Evolutionary conservation across 2,113 vertebrate genomes (phyloP).

Genomic region (Pionites leucogaster): DNA sequence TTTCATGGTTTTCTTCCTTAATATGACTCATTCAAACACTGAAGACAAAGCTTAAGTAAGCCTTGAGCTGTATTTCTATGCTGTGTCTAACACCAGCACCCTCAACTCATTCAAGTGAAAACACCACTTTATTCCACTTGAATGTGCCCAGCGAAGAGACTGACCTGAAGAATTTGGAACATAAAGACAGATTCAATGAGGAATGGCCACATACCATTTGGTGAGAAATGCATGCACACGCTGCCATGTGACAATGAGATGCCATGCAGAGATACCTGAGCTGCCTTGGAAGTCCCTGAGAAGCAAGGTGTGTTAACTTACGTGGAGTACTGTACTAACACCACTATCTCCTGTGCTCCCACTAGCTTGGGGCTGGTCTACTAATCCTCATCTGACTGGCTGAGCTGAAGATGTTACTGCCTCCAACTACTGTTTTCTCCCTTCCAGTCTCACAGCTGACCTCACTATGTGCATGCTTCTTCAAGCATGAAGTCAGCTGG

Average conservation of each 20-base stretch:
- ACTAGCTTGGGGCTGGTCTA: neutral
- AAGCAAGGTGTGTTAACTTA: neutral
- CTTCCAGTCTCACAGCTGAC: neutral
- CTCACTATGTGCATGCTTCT: neutral
- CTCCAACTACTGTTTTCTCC: neutral
- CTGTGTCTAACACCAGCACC: neutral
- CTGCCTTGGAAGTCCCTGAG: conserved; percentile 23
- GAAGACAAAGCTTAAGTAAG: neutral
- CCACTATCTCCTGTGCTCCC: neutral
- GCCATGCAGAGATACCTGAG: conserved; percentile 48
- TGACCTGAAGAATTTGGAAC: neutral
- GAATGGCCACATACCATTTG: neutral
- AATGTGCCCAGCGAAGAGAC: neutral
- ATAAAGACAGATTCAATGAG: neutral
- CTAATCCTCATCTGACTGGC: neutral
- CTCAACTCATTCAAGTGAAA: neutral
- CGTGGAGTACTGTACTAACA: neutral
- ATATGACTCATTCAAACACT: neutral
- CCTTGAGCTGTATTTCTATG: neutral
- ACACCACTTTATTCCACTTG: neutral
- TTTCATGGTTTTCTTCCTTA: neutral
- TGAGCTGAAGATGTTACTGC: neutral
- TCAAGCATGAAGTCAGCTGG: neutral
- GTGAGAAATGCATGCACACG: neutral
- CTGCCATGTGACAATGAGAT: neutral